Base-by-base conservation (phyloP, 2,797 vertebrate species). In the Siniperca scherzeri region DNA sequence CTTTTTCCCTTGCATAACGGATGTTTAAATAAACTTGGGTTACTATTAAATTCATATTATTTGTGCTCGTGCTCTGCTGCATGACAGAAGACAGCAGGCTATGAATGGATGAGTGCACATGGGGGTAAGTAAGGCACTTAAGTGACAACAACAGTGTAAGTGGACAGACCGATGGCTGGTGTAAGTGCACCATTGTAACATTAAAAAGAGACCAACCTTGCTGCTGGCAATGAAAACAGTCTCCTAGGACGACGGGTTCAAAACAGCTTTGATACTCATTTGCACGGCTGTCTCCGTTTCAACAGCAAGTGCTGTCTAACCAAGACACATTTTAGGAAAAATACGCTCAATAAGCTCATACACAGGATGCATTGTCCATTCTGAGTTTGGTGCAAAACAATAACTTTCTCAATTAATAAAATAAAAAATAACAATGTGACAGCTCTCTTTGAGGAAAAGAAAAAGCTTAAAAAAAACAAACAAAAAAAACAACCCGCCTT, bases 91-190 rank as follows among this genome's bases (percentile, higher is more conserved):
- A 77, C 89, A 88, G 92, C 91, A 81, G 91, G 80, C 53, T 59
- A 80, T 89, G 87, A 82, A 84, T 60, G 78, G 72, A 90, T 82
- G 87, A 76, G 85, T 89, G 91, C 85, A 83, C 82, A 75, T 30
- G 84, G 88, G 82, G 81, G 78, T 70, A 80, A 77, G 91, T 94
- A 96, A 96, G 95, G 96, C 96, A 96, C 95, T 96, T 96, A 67
- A 93, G 94, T 94, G 94, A 91, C 81, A 76, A 92, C 91, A 89
- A 91, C 89, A 89, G 88, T 90, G 83, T 80, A 60, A 46, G 84
- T 68, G 89, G 83, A 88, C 77, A 85, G 74, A 64, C 67, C 5
- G 56, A 77, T 14, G 83, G 88, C 90, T 88, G 90, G 88, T 84
- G 80, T 56, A 48, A 71, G 81, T 70, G 87, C 81, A 86, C 82